Evolutionary conservation across 2,797 vertebrate species (phyloP).

Genomic region (Phoebastria nigripes): DNA sequence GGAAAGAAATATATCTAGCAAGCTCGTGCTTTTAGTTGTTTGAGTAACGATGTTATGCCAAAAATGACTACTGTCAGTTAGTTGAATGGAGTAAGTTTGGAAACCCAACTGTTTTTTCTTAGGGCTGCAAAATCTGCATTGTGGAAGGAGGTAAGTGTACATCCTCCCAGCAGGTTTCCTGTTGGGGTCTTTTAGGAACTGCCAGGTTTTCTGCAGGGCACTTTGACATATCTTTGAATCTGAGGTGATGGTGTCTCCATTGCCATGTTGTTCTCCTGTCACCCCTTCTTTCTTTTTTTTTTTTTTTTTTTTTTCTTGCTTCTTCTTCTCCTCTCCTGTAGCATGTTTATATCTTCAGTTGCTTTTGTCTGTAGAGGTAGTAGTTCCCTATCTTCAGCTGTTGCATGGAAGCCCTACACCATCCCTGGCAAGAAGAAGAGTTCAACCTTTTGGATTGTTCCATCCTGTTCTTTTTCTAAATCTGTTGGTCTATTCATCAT

Average conservation of each 20-base stretch:
- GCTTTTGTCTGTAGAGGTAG: not conserved
- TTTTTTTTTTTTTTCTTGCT: no score
- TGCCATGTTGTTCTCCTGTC: not conserved
- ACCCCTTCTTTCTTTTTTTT: not conserved
- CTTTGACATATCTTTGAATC: not conserved
- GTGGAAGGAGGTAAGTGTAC: not conserved
- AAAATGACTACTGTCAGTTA: not conserved
- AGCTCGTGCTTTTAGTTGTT: not conserved
- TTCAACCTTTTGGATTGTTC: not conserved
- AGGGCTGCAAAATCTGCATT: not conserved
- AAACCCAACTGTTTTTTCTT: fast-evolving
- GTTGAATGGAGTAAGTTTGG: not conserved
- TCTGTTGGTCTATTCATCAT: not conserved
- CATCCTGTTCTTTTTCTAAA: not conserved
- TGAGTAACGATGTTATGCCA: not conserved
- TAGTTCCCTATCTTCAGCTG: not conserved
- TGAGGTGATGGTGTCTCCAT: not conserved
- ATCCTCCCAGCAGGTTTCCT: not conserved
- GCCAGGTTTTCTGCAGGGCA: not conserved
- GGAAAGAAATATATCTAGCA: not conserved
- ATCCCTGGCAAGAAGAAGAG: not conserved
- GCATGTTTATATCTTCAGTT: not conserved
- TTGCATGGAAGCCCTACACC: not conserved
- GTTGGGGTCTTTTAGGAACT: not conserved
- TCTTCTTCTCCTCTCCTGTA: no score